phyloP scores from a whole-genome alignment of 2,113 vertebrate genomes.

The Okapia johnstoni region DNA sequence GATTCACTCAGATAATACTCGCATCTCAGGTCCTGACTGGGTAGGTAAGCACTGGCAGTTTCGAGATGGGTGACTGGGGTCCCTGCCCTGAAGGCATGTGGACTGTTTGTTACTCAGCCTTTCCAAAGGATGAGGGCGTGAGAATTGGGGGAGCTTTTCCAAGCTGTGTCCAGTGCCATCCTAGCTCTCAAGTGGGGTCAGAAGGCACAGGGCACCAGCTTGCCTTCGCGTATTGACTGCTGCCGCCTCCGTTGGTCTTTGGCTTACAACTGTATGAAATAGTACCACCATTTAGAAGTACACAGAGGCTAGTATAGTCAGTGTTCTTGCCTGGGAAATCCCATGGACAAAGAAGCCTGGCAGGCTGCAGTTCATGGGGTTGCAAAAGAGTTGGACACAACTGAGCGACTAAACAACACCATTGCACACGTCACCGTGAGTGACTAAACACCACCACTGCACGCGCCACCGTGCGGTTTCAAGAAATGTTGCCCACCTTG shows the following conservation, averaged over 20 bases:
- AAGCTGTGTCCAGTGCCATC: background rate
- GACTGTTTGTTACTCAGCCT: background rate
- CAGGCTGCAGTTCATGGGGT: background rate
- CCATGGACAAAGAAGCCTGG: background rate
- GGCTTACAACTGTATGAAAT: background rate
- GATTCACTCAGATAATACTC: background rate
- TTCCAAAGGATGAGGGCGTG: background rate
- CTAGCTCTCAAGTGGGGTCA: background rate
- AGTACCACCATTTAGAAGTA: background rate
- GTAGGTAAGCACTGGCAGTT: background rate
- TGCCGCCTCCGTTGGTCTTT: background rate
- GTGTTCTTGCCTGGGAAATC: background rate
- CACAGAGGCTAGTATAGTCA: background rate
- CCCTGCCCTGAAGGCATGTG: background rate
- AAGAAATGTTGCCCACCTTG: background rate
- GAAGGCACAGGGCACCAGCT: background rate
- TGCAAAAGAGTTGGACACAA: background rate
- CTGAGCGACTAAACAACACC: background rate
- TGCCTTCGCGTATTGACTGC: background rate
- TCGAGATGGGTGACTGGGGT: background rate
- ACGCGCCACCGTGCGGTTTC: background rate
- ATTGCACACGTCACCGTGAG: background rate
- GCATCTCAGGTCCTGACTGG: background rate
- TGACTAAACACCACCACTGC: fast-evolving
- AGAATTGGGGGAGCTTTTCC: background rate